Base-by-base conservation (phyloP, 1,140 invertebrate genomes). In the Drosophila pandora region DNA sequence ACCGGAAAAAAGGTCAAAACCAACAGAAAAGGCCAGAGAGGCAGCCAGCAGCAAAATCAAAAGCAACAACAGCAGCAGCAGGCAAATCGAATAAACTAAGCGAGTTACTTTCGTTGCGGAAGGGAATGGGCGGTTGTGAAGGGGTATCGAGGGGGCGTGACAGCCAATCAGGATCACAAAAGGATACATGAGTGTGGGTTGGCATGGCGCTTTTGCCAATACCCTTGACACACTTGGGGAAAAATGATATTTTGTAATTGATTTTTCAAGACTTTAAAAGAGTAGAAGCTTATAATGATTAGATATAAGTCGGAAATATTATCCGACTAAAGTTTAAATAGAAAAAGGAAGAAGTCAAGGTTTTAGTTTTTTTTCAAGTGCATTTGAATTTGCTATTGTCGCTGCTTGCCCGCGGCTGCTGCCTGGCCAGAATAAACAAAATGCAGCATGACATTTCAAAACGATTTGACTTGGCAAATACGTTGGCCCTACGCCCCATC, bases 31-130 rank as follows among this genome's bases (percentile, higher is more conserved):
- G 71, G 53, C 49, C 45, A 58, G 63, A 32, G 37, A 55, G 65
- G 75, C 52, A 37, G 70, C 64, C 59, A 64, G 61, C 71, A 63
- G 71, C 78, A 54, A 67, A 34, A 49, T 63, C 65, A 52, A 68
- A 37, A 59, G 17, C 41, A 67, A 41, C 32, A 62, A 10, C 28
- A 75, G 50, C 57, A 34, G 56, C 55, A 55, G 56, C 45, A 62
- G 77, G 54, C 53, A 88, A 87, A 88, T 88, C 79, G 82, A 72
- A 79, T 87, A 87, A 87, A 70, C 83, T 82, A 87, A 88, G 75
- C 79, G 79, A 88, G 82, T 87, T 87, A 83, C 82, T 78, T 85
- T 80, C 73, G 56, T 64, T 53, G 56, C 63, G 41, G 23, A 77
- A 61, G 54, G 60, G 56, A 37, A 9, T 52, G 6, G 30, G 49